These are phyloP conservation scores for Falcunculus frontatus DNA, from an alignment of 2,113 vertebrate species.

Conservation along the genomic window DNA sequence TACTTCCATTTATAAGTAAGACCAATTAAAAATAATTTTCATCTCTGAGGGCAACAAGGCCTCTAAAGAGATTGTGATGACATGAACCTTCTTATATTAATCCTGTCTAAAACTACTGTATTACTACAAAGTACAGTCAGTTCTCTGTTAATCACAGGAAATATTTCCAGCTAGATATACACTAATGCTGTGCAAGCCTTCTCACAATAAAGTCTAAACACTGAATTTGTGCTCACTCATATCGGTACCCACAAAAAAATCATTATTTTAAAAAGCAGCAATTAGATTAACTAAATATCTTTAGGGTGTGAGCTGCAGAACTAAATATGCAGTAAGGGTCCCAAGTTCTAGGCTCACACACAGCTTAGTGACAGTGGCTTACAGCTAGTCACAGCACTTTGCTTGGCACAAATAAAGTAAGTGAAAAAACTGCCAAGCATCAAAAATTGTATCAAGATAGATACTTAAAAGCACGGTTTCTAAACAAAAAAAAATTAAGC, in stretches of 20 bases:
- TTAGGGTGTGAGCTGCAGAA: neutral
- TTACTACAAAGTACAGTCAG: neutral
- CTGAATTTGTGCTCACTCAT: neutral
- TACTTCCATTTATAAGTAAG: neutral
- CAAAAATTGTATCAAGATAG: neutral
- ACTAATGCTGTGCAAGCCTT: neutral
- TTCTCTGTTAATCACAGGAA: neutral
- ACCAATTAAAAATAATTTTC: neutral
- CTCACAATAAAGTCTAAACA: neutral
- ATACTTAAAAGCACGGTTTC: neutral
- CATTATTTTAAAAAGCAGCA: neutral
- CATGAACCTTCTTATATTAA: neutral
- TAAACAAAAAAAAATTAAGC: neutral
- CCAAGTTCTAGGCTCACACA: neutral
- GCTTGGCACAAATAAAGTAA: neutral
- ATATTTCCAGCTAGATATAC: neutral
- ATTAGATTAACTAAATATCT: neutral
- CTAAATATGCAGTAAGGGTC: neutral
- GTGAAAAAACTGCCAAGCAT: neutral
- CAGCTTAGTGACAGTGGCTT: neutral
- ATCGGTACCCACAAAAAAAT: neutral
- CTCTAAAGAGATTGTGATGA: neutral
- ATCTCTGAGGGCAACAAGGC: neutral
- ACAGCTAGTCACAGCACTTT: neutral
- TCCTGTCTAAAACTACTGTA: neutral